Conservation (phyloP, 2,888 invertebrate species). For the Sclerodermus sp. region DNA sequence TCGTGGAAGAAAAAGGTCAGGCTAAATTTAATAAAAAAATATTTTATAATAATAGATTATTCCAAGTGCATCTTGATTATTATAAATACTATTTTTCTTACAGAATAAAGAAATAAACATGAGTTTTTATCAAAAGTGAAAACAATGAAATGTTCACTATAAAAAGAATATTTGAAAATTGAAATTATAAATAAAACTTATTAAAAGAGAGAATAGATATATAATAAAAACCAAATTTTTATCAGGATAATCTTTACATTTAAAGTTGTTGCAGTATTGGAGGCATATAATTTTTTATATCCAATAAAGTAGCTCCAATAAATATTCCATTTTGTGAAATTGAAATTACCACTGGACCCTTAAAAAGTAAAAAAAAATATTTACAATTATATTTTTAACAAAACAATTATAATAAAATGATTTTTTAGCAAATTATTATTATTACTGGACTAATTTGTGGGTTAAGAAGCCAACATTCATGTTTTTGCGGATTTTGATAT, state of each 20-base stretch:
- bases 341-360: constrained; percentile 42
- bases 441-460: constrained; percentile 37
- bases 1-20: neutral
- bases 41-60: no score
- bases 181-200: no score
- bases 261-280: constrained; percentile 28
- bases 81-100: neutral
- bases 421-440: neutral
- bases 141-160: no score
- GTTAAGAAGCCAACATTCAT: constrained; percentile 41
- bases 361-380: constrained; percentile 7
- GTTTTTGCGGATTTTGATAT: constrained; percentile 26
- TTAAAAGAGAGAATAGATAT: no score
- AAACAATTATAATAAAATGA: neutral
- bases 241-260: constrained; percentile 3
- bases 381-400: neutral
- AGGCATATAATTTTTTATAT: constrained; percentile 36
- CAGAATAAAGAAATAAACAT: neutral
- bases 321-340: constrained; percentile 30
- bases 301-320: constrained; percentile 32
- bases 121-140: neutral
- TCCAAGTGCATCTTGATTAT: neutral
- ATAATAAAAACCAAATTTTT: no score
- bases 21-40: no score
- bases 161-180: no score